Evolutionary conservation across 2,888 invertebrate species (phyloP), one percentile per base, ranked within the genome.

Genomic region (Coleophora flavipennella): DNA sequence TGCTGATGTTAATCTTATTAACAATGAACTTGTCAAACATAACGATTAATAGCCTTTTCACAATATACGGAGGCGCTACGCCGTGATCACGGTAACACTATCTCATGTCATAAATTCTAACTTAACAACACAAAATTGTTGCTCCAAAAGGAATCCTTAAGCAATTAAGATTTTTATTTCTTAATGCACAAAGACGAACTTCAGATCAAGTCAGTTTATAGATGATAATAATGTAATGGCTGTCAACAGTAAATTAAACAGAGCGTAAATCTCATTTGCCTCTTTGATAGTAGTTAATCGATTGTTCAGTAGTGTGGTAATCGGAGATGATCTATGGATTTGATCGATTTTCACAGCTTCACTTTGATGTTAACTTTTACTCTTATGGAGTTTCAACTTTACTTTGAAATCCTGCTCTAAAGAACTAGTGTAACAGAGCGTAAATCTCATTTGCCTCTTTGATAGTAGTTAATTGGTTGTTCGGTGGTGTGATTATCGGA

Each of bases 1-100:
- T 29, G 1, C 31, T n/a, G 11, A 10, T 38, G 40, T 40, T 40
- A 39, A 44, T 25, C 36, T 41, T 32, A 26, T 50, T 20, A 20
- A 20, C 20, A 45, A 52, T 50, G 45, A 50, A 50, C 43, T 46
- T 50, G 48, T 52, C 50, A 39, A 42, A 40, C 36, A 36, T 13
- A 38, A 33, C 41, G 39, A 50, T 42, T 42, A 39, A 43, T 43
- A 32, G 36, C 31, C 27, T 14, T 38, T 25, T 25, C 34, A 41
- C 35, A 41, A 41, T 39, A 36, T 27, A 25, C 10, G 11, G 28
- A 31, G 31, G 36, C 14, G 8, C 20, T 25, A 35, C 26, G 25
- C 31, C 7, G 31, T 29, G 12, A 32, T 25, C 27, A 29, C 33
- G 14, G 12, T 35, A 28, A 33, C 25, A 6, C 9, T 35, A 33